Evolutionary conservation across 2,113 vertebrate genomes (phyloP).

Genomic region (Chelonoidis abingdonii): DNA sequence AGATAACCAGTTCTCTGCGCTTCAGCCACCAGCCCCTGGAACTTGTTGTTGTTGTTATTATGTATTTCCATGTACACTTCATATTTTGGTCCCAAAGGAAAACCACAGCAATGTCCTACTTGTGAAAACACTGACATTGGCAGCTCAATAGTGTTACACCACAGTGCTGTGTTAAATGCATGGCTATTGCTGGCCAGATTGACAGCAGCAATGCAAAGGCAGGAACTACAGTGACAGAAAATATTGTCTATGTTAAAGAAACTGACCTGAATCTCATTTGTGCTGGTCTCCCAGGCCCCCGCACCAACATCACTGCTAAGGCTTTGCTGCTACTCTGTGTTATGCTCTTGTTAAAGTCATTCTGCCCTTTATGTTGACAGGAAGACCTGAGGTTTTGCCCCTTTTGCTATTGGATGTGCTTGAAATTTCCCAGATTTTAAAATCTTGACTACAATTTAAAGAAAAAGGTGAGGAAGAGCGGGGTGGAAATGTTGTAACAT

Average conservation of each 20-base stretch:
- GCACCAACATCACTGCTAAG: neutral
- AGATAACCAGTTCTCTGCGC: neutral
- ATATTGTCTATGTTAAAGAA: neutral
- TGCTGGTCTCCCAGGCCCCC: neutral
- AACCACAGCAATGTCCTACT: neutral
- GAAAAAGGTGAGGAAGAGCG: neutral
- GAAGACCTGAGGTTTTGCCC: neutral
- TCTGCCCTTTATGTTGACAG: neutral
- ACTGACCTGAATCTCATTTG: neutral
- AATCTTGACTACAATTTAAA: neutral
- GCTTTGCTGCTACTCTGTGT: neutral
- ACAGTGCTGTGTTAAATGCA: neutral
- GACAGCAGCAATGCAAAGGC: neutral
- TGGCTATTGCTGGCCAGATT: neutral
- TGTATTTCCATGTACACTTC: neutral
- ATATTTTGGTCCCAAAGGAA: neutral
- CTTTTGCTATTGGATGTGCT: neutral
- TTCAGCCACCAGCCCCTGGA: neutral
- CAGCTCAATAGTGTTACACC: neutral
- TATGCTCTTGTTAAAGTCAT: neutral
- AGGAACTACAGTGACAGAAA: neutral
- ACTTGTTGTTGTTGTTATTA: neutral
- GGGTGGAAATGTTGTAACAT: neutral
- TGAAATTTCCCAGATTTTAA: neutral
- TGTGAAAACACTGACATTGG: neutral